Conservation (phyloP, 2,797 vertebrate species). For the Rhincodon typus region DNA sequence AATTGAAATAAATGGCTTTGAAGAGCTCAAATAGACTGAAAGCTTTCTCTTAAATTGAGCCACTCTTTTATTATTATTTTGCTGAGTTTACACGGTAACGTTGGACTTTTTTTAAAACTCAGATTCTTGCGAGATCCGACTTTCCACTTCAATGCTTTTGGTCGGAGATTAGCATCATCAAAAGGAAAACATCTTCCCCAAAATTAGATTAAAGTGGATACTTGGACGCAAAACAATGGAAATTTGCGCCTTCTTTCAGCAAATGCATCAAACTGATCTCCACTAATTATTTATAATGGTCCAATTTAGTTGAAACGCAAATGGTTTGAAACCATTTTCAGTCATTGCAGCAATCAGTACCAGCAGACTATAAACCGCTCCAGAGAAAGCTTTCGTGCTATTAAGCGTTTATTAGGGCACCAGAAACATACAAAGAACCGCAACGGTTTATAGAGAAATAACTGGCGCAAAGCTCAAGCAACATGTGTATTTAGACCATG, state of each 20-base stretch:
- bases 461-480: background rate
- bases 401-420: slow-evolving; percentile 16
- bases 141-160: background rate
- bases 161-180: background rate
- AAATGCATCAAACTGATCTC: slow-evolving; percentile 10
- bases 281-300: slow-evolving; percentile 36
- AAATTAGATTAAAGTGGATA: slow-evolving; percentile 29
- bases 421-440: slow-evolving; percentile 30
- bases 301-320: slow-evolving; percentile 33
- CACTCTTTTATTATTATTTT: background rate
- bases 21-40: background rate
- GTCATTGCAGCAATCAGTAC: slow-evolving; percentile 23
- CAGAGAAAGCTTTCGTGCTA: slow-evolving; percentile 17
- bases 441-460: slow-evolving; percentile 25
- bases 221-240: slow-evolving; percentile 8
- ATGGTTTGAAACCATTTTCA: slow-evolving; percentile 38
- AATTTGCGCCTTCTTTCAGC: slow-evolving; percentile 17
- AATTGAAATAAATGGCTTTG: background rate
- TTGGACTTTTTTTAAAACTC: background rate
- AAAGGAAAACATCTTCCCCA: background rate
- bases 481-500: background rate
- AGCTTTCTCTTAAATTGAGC: background rate
- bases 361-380: slow-evolving; percentile 28
- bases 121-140: background rate
- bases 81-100: background rate